Percentiles rank a stretch among this genome's conserved stretches.
Conservation (phyloP, 2,888 invertebrate species). For the Spicauda simplicius region DNA sequence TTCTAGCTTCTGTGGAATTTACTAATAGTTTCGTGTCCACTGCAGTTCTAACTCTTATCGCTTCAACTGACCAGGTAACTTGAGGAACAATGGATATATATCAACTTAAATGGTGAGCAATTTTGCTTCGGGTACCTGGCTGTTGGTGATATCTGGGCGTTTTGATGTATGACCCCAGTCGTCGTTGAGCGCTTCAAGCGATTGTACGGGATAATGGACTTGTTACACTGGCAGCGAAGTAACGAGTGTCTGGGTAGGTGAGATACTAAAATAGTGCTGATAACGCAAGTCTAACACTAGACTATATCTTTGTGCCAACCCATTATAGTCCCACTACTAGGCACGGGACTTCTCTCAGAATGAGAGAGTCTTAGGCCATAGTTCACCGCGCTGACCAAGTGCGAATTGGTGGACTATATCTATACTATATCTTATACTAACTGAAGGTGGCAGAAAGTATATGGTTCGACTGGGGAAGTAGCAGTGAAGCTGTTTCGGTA, state of each 20-base stretch:
- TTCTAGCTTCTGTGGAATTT: constrained; percentile 4
- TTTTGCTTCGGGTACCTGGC: constrained; percentile 12
- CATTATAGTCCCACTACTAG: too few relatives aligned
- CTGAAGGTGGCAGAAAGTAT: too few relatives aligned
- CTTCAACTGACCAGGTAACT: constrained; percentile 7
- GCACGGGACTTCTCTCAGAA: too few relatives aligned
- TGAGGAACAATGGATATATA: constrained; percentile 22
- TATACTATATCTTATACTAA: too few relatives aligned
- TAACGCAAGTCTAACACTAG: too few relatives aligned
- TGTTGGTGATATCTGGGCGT: constrained; percentile 41
- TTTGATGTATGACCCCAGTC: constrained; percentile 40
- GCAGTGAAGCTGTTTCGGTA: too few relatives aligned
- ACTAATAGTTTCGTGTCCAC: constrained; percentile 23
- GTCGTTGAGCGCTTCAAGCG: constrained; percentile 1
- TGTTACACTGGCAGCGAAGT: constrained; percentile 1
- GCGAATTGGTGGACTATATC: too few relatives aligned
- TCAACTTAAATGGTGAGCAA: constrained; percentile 17
- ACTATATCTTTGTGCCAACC: too few relatives aligned
- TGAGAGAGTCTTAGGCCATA: too few relatives aligned
- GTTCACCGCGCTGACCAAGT: too few relatives aligned
- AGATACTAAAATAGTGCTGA: too few relatives aligned
- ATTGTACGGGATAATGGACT: background rate
- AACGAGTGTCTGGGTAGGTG: background rate
- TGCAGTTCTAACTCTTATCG: constrained; percentile 15
- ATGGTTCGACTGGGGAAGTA: too few relatives aligned